These are phyloP conservation scores for Rhizomys pruinosus DNA, from an alignment of 2,113 vertebrate species.

Conservation along the genomic window DNA sequence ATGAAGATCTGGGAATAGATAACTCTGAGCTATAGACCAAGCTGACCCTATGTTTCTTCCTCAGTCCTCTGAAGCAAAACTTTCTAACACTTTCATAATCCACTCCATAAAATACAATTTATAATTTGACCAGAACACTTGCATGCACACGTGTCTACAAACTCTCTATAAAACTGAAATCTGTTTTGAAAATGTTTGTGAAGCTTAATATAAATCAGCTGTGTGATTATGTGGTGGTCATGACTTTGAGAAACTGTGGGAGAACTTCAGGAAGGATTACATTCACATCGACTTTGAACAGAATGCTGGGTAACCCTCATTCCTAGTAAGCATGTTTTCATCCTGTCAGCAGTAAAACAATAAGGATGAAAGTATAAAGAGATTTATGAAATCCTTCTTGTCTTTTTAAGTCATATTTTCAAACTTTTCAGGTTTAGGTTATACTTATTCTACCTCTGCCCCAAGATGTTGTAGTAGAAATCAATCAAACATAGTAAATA, in stretches of 20 bases:
- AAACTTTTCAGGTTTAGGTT: neutral
- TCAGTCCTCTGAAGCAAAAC: neutral
- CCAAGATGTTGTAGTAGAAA: neutral
- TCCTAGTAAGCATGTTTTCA: neutral
- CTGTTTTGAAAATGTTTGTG: neutral
- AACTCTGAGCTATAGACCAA: neutral
- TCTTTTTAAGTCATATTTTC: neutral
- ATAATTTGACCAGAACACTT: neutral
- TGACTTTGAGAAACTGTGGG: neutral
- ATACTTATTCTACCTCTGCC: neutral
- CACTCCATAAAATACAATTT: neutral
- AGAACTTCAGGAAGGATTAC: neutral
- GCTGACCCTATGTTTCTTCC: fast-evolving
- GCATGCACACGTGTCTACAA: too few species aligned
- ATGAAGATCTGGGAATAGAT: neutral
- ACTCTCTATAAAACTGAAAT: neutral
- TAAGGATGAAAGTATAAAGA: neutral
- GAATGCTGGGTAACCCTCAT: neutral
- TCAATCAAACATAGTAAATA: neutral
- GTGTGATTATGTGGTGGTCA: neutral
- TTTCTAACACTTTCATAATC: neutral
- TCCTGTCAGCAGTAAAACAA: neutral
- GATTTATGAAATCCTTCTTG: neutral
- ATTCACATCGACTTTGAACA: neutral
- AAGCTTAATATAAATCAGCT: neutral